These are phyloP conservation scores for Hydractinia echinata DNA, from an alignment of 30 jellyfish, hydroid and myxozoan species.

Conservation along the genomic window DNA sequence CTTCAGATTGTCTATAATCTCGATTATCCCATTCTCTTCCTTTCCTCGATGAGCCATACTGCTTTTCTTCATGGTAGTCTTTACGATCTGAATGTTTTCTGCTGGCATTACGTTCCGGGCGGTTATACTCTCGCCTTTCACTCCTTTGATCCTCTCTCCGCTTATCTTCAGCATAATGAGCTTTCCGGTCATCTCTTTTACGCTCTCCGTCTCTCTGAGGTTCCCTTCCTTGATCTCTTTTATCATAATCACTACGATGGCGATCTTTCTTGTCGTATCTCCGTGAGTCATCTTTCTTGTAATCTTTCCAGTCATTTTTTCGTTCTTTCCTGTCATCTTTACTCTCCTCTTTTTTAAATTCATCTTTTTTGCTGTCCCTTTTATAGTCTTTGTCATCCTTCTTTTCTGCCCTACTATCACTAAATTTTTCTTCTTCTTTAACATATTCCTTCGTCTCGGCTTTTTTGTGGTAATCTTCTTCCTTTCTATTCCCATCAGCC, in stretches of 20 bases:
- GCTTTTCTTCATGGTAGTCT: neutral
- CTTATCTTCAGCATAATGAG: slow-evolving; percentile 19
- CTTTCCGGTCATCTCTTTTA: slow-evolving; percentile 31
- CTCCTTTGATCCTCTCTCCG: neutral
- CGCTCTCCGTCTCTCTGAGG: slow-evolving; percentile 17
- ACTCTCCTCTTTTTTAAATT: slow-evolving; percentile 17
- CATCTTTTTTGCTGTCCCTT: slow-evolving; percentile 6
- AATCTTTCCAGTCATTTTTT: slow-evolving; percentile 25
- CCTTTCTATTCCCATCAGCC: slow-evolving; percentile 31
- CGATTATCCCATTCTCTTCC: neutral
- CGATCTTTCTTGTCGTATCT: slow-evolving; percentile 3
- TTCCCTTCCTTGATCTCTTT: slow-evolving; percentile 21
- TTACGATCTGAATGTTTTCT: no score
- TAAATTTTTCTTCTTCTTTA: neutral
- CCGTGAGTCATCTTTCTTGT: slow-evolving; percentile 13
- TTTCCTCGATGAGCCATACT: slow-evolving; percentile 11
- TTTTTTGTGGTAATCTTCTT: neutral
- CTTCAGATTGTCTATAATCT: neutral
- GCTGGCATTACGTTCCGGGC: no score
- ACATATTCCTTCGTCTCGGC: slow-evolving; percentile 8
- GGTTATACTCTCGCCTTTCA: no score
- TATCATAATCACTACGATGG: slow-evolving; percentile 11
- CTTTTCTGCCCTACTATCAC: neutral
- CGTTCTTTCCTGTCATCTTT: slow-evolving; percentile 22
- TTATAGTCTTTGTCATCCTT: slow-evolving; percentile 4